Percentiles rank a stretch among this genome's conserved stretches.
phyloP scores from a whole-genome alignment of 2,888 invertebrate species.

The Taenaris catops region DNA sequence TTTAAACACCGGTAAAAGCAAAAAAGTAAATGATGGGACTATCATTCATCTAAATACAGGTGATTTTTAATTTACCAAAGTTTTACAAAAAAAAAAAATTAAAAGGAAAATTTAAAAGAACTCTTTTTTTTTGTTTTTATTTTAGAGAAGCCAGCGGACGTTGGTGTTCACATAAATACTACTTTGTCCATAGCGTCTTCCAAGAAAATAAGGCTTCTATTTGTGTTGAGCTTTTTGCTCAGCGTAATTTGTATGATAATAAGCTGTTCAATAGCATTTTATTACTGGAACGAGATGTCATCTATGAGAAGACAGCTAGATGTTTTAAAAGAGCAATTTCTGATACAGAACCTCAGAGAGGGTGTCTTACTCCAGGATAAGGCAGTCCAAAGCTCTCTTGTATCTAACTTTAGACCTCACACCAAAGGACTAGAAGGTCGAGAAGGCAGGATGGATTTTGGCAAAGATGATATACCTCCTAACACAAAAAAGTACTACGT shows the following conservation, averaged over 20 bases:
- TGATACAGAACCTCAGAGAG: slow-evolving; percentile 44
- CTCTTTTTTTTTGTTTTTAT: slow-evolving; percentile 34
- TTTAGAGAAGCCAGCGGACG: slow-evolving; percentile 63
- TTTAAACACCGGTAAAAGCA: slow-evolving; percentile 65
- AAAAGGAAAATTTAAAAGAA: slow-evolving; percentile 7
- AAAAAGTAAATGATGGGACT: slow-evolving; percentile 61
- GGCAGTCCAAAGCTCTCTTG: slow-evolving; percentile 45
- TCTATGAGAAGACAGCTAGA: slow-evolving; percentile 60
- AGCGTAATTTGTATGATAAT: slow-evolving; percentile 59
- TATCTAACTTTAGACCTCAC: slow-evolving; percentile 36
- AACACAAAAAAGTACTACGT: slow-evolving; percentile 52
- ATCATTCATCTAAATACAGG: slow-evolving; percentile 70
- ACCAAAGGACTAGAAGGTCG: slow-evolving; percentile 35
- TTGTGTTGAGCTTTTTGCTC: slow-evolving; percentile 63
- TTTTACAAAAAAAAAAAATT: not conserved
- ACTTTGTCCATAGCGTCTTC: slow-evolving; percentile 72
- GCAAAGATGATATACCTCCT: slow-evolving; percentile 32
- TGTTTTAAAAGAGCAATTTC: slow-evolving; percentile 50
- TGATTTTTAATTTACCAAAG: slow-evolving; percentile 36
- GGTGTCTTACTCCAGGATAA: slow-evolving; percentile 32
- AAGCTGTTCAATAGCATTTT: slow-evolving; percentile 59
- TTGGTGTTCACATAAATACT: slow-evolving; percentile 70
- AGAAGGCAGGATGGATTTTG: slow-evolving; percentile 40
- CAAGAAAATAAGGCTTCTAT: slow-evolving; percentile 69
- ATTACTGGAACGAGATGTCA: slow-evolving; percentile 66